Base-by-base conservation (phyloP, 2,888 invertebrate species). In the Acanthosepion esculentum region DNA sequence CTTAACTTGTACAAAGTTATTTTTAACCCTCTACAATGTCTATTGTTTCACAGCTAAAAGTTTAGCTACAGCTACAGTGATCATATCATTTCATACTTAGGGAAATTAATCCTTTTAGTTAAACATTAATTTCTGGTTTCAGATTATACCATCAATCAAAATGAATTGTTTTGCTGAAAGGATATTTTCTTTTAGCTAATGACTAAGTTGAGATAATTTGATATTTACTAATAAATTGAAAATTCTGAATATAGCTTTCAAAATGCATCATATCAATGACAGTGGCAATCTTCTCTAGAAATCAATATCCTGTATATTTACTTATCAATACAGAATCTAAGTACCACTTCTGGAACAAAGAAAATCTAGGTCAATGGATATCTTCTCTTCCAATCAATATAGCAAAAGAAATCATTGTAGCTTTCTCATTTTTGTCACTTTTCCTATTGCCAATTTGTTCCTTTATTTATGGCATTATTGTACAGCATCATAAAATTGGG, bases 231-330 rank as follows among this genome's bases (percentile, higher is more conserved):
- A n/a, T 33, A 78, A 78, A 78, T n/a, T 18, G 10, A 78, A 78
- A n/a, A 78, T 78, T 78, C 33, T 78, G 78, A 78, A 23, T n/a
- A 33, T 78, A 78, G n/a, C 12, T n/a, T 78, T 78, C 78, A 78
- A 78, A 78, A 78, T 78, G n/a, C 15, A n/a, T n/a, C n/a, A 78
- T n/a, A 78, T 78, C 78, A 78, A 33, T 78, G 78, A 78, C 78
- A 78, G 78, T 78, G n/a, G 78, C 78, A 78, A 78, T 78, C 78
- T n/a, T 33, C 78, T 78, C 78, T 78, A 78, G 78, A 78, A 78
- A 78, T 78, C 78, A 78, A 78, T 78, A 78, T 78, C 78, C 78
- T 78, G 78, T 78, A 78, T 78, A 78, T 78, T 78, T 78, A 78
- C 33, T 78, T 78, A 78, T 78, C 78, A 78, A 78, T 78, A 78